Conservation (phyloP, 2,888 invertebrate genomes). For the Alentia gelatinosa region DNA sequence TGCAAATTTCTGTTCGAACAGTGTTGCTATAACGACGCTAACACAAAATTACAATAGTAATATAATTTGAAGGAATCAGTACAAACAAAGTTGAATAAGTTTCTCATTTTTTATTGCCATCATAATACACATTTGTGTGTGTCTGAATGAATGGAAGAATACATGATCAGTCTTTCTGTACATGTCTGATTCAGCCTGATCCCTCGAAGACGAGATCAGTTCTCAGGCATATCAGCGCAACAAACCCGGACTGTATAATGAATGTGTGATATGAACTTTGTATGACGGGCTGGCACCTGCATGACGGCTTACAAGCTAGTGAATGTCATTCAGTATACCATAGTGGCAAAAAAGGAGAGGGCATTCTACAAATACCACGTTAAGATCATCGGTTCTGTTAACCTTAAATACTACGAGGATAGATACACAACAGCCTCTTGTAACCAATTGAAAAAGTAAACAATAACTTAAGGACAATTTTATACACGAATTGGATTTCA, state of each 20-base stretch:
- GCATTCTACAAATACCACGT: neutral
- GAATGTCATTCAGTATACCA: neutral
- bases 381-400: conserved; percentile 2
- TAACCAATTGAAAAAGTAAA: neutral
- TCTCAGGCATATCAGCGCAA: neutral
- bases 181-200: neutral
- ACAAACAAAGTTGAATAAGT: neutral
- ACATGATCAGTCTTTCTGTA: neutral
- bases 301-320: neutral
- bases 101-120: neutral
- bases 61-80: neutral
- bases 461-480: neutral
- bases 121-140: neutral
- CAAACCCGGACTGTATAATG: neutral
- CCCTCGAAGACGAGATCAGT: neutral
- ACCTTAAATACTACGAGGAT: neutral
- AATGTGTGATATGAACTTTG: neutral
- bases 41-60: neutral
- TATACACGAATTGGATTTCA: neutral
- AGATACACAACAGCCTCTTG: neutral
- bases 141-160: neutral
- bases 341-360: neutral
- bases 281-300: neutral
- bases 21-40: neutral
- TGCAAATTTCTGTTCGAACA: no score